Evolutionary conservation across 2,113 vertebrate genomes (phyloP).

Genomic region (Dunckerocampus dactyliophorus): DNA sequence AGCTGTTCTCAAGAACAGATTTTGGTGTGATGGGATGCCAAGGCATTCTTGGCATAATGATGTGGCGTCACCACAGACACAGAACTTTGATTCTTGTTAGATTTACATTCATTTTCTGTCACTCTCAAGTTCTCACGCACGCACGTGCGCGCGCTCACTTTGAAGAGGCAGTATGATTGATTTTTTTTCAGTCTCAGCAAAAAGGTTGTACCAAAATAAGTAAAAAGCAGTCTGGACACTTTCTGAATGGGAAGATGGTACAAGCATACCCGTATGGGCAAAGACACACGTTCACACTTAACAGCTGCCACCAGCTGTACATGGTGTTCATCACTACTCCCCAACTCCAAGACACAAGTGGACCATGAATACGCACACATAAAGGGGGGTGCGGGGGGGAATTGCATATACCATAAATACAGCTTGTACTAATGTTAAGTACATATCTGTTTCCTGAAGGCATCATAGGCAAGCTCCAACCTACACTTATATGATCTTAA

Average conservation of each 20-base stretch:
- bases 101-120: neutral
- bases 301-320: conserved; percentile 73
- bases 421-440: conserved; percentile 18
- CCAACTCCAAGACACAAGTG: conserved; percentile 46
- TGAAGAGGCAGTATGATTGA: too few species aligned
- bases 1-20: conserved; percentile 48
- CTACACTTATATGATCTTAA: neutral
- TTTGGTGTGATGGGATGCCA: conserved; percentile 43
- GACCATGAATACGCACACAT: conserved; percentile 12
- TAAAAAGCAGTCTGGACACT: neutral
- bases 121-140: neutral
- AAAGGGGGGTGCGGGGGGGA: neutral
- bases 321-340: conserved; percentile 72
- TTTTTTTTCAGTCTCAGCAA: too few species aligned
- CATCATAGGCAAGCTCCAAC: neutral
- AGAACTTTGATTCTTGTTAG: conserved; percentile 29
- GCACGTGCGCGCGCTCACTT: conserved; percentile 16
- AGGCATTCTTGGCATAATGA: conserved; percentile 40
- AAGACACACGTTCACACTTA: conserved; percentile 29
- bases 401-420: conserved; percentile 26
- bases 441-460: conserved; percentile 21
- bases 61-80: conserved; percentile 26
- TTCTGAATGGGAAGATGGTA: conserved; percentile 1
- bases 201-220: too few species aligned
- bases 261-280: neutral